Conservation (phyloP, 1,140 invertebrate genomes). For the Copidosoma floridanum region DNA sequence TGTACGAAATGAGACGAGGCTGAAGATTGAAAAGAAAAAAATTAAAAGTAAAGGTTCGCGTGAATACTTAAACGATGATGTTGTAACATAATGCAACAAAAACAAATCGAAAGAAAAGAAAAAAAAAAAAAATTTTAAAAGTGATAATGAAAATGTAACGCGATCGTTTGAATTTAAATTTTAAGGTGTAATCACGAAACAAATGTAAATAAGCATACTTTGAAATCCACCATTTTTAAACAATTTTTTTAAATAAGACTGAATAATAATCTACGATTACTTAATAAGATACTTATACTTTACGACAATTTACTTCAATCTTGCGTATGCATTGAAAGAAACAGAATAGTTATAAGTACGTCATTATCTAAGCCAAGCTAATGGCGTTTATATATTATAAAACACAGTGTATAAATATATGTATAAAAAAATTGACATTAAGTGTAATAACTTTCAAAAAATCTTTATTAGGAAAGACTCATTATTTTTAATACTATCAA, state of each 20-base stretch:
- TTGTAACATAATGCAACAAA: neutral
- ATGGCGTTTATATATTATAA: slow-evolving; percentile 41
- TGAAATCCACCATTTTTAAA: slow-evolving; percentile 53
- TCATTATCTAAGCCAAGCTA: slow-evolving; percentile 52
- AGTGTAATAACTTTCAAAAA: neutral
- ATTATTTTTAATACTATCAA: neutral
- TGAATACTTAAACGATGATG: neutral
- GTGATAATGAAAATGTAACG: neutral
- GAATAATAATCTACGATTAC: slow-evolving; percentile 54
- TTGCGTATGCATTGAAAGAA: slow-evolving; percentile 54
- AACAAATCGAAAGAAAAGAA: neutral
- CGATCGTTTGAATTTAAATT: no score
- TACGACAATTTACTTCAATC: slow-evolving; percentile 55
- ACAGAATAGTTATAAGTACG: slow-evolving; percentile 45
- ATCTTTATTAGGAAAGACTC: neutral
- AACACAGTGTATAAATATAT: neutral
- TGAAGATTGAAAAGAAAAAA: slow-evolving; percentile 3
- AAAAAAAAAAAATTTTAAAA: neutral
- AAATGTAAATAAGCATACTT: slow-evolving; percentile 44
- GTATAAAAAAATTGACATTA: neutral
- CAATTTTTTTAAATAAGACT: no score
- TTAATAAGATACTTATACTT: slow-evolving; percentile 54
- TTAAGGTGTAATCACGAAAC: neutral
- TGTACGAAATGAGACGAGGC: slow-evolving; percentile 5
- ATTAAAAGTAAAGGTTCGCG: slow-evolving; percentile 12